Percentiles rank a stretch among this genome's conserved stretches.
phyloP scores from a whole-genome alignment of 1,140 invertebrate genomes.

The Drosophila lacertosa region DNA sequence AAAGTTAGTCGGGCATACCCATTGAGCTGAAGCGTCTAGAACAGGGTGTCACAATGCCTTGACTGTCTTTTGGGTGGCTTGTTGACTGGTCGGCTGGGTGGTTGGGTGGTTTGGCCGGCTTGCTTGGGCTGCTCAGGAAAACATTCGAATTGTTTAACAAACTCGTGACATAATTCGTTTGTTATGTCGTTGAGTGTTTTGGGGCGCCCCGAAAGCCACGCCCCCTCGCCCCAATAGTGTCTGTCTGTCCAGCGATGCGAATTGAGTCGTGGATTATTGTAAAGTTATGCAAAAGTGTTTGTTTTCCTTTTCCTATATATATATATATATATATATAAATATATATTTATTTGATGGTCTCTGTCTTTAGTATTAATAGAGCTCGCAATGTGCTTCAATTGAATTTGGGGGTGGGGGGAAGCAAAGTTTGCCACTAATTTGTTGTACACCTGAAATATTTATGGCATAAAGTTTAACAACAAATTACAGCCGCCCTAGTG shows the following conservation, averaged over 20 bases:
- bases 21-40: neutral
- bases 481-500: constrained; percentile 29
- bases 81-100: constrained; percentile 22
- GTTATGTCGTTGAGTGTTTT: constrained; percentile 42
- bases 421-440: constrained; percentile 39
- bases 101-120: neutral
- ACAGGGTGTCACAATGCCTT: constrained; percentile 12
- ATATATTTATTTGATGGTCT: neutral
- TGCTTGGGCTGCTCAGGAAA: constrained; percentile 36
- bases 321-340: too few species aligned
- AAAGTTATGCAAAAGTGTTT: constrained; percentile 50
- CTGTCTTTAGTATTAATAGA: constrained; percentile 15
- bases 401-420: constrained; percentile 12
- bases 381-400: constrained; percentile 10
- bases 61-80: constrained; percentile 15
- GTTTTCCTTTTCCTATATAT: too few species aligned
- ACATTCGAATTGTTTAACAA: constrained; percentile 60
- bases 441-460: constrained; percentile 58
- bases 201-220: neutral
- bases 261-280: constrained; percentile 47
- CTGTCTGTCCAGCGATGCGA: constrained; percentile 33
- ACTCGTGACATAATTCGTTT: constrained; percentile 64
- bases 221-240: neutral
- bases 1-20: too few species aligned
- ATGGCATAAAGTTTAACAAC: constrained; percentile 52